Conservation (phyloP, 2,888 invertebrate species). For the Zaprionus lineosus region DNA sequence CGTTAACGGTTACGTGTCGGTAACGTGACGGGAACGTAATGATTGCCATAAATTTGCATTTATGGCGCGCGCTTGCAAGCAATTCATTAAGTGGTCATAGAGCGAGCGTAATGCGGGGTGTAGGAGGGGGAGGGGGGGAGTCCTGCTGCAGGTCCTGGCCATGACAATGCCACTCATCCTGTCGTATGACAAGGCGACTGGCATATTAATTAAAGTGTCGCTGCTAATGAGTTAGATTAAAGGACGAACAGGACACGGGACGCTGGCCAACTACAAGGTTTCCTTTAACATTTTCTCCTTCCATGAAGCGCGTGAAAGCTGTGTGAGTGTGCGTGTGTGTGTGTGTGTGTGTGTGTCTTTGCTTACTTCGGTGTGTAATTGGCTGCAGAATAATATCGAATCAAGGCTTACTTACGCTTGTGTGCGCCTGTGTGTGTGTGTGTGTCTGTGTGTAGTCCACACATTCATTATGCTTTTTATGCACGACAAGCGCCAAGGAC, state of each 20-base stretch:
- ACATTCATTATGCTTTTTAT: constrained; percentile 51
- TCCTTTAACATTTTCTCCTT: background rate
- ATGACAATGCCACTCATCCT: constrained; percentile 25
- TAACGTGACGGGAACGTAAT: constrained; percentile 41
- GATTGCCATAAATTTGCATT: constrained; percentile 69
- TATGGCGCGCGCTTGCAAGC: constrained; percentile 47
- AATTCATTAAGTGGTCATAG: constrained; percentile 54
- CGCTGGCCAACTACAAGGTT: constrained; percentile 1
- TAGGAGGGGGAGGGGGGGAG: background rate
- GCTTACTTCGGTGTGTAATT: constrained; percentile 29
- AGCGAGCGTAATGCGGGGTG: no score
- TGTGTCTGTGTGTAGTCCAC: constrained; percentile 11
- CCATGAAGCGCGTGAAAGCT: no score
- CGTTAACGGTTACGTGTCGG: constrained; percentile 31
- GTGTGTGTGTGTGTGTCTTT: constrained; percentile 25
- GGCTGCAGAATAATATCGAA: constrained; percentile 52
- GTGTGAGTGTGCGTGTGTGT: no score
- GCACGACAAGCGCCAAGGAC: constrained; percentile 24
- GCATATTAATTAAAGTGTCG: constrained; percentile 71
- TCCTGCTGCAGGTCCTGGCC: background rate
- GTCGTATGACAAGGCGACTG: constrained; percentile 32
- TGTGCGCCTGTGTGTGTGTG: background rate
- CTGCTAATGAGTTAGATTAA: constrained; percentile 73
- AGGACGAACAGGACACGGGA: constrained; percentile 28
- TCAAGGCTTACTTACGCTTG: constrained; percentile 25